Conservation (phyloP, 2,888 invertebrate genomes). For the Caenorhabditis virilis region DNA sequence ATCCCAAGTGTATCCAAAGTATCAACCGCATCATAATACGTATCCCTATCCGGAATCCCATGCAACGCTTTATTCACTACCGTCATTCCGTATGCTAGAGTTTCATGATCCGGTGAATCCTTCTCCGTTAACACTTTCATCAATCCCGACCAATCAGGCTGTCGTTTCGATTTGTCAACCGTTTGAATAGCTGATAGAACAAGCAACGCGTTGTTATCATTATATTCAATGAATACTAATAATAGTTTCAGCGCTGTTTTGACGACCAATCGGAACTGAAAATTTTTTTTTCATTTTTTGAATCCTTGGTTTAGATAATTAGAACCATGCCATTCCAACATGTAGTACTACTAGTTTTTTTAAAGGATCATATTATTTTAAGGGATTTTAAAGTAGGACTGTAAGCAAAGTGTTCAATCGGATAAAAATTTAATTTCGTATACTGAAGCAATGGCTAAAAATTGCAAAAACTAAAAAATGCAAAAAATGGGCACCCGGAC, state of each 20-base stretch:
- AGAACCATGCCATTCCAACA: conserved; percentile 9
- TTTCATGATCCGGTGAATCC: conserved; percentile 88
- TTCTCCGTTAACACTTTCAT: conserved; percentile 87
- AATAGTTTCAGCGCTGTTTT: conserved; percentile 95
- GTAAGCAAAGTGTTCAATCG: too few species aligned
- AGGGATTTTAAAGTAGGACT: too few species aligned
- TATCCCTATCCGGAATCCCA: conserved; percentile 74
- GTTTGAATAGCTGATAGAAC: conserved; percentile 86
- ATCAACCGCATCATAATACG: conserved; percentile 96
- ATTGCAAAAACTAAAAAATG: too few species aligned
- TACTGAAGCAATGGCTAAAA: too few species aligned
- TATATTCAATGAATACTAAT: conserved; percentile 96
- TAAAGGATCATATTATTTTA: too few species aligned
- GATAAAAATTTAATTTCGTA: too few species aligned
- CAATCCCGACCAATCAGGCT: conserved; percentile 80
- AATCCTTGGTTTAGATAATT: too few species aligned
- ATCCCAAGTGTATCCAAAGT: conserved; percentile 83
- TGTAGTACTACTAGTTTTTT: too few species aligned
- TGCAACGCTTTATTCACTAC: conserved; percentile 78
- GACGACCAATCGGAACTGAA: conserved; percentile 86
- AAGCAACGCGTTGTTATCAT: conserved; percentile 89
- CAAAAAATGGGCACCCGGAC: too few species aligned
- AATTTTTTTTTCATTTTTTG: conserved; percentile 1
- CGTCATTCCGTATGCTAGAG: conserved; percentile 92
- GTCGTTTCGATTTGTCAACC: conserved; percentile 76